phyloP scores from a whole-genome alignment of 2,113 vertebrate species.

The Diadophis punctatus region DNA sequence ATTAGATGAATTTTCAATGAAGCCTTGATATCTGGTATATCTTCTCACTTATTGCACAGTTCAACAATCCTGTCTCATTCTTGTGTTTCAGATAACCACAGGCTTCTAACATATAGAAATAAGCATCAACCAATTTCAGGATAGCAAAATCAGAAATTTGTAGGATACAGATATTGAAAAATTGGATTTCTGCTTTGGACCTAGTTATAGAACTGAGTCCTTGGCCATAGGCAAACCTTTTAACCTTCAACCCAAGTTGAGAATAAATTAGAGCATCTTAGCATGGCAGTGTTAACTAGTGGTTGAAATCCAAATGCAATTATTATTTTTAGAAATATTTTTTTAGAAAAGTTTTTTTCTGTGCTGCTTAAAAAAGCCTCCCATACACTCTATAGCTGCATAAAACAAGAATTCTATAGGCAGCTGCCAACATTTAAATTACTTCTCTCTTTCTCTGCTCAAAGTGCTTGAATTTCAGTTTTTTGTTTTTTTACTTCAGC shows the following conservation, averaged over 20 bases:
- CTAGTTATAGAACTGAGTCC: neutral
- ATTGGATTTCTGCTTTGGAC: neutral
- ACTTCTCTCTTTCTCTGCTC: neutral
- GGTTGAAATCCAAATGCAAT: neutral
- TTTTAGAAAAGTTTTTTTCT: neutral
- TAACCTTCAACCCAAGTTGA: neutral
- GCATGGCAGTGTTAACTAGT: neutral
- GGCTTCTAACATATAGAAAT: neutral
- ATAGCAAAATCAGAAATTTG: neutral
- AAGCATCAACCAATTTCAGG: neutral
- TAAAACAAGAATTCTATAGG: neutral
- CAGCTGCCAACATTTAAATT: neutral
- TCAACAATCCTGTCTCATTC: neutral
- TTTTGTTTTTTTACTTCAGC: neutral
- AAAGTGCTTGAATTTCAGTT: fast-evolving
- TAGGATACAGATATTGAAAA: neutral
- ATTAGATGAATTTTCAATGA: neutral
- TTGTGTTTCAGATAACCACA: neutral
- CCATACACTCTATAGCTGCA: neutral
- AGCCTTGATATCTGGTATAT: neutral
- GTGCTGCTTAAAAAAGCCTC: neutral
- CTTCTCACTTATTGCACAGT: neutral
- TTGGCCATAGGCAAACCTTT: neutral
- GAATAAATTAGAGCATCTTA: neutral
- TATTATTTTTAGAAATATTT: neutral